These are phyloP conservation scores for Cantharis nigra DNA, from an alignment of 2,888 invertebrate genomes.

Conservation along the genomic window DNA sequence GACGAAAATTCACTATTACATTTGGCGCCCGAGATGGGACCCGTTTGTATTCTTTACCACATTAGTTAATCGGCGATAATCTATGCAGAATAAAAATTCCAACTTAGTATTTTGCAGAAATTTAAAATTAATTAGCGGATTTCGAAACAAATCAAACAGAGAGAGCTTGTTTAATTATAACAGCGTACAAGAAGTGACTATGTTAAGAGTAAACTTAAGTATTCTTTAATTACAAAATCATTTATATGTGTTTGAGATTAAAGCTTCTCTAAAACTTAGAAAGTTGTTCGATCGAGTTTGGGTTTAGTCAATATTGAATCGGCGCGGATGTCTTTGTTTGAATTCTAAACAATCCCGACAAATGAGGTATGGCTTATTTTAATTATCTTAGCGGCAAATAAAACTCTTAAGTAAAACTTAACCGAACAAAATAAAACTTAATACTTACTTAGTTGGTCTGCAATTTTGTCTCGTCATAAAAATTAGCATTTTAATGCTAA, in stretches of 20 bases:
- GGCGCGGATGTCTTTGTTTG: background rate
- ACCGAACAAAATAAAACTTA: background rate
- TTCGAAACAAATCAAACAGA: background rate
- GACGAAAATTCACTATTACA: no score
- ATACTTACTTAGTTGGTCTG: background rate
- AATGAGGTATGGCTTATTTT: background rate
- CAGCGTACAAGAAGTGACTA: background rate
- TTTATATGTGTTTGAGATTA: constrained; percentile 2
- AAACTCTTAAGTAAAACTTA: background rate
- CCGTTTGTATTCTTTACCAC: no score
- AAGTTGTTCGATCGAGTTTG: constrained; percentile 11
- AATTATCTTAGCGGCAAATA: background rate
- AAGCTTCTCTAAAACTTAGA: background rate
- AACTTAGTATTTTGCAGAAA: background rate
- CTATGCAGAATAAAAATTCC: background rate
- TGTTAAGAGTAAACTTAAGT: background rate
- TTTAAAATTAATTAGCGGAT: background rate
- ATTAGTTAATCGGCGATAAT: no score
- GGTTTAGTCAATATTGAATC: constrained; percentile 13
- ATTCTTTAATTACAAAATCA: constrained; percentile 1
- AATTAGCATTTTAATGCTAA: background rate
- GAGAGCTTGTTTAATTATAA: background rate
- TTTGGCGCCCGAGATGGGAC: no score
- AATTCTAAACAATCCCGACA: background rate
- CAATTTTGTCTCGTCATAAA: background rate